These are phyloP conservation scores for Pseudococcus jackbeardsleyi DNA, from an alignment of 2,888 invertebrate species.

Conservation along the genomic window DNA sequence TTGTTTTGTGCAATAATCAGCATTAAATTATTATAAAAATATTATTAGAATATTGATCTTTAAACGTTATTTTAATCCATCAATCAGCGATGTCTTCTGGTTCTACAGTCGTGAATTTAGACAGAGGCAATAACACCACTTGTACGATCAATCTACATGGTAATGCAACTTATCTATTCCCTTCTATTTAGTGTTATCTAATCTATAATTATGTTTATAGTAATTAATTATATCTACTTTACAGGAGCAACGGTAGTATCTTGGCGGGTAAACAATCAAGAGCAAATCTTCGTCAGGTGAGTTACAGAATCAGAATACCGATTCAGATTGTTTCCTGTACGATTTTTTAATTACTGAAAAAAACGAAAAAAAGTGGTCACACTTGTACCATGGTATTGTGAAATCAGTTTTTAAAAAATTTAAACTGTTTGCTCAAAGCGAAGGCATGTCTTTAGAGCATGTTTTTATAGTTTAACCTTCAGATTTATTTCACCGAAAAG, in stretches of 20 bases:
- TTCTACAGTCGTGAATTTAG: constrained; percentile 94
- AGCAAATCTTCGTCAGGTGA: constrained; percentile 79
- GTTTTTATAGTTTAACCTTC: constrained; percentile 15
- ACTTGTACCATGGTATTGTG: constrained; percentile 1
- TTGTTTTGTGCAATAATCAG: neutral
- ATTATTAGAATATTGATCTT: neutral
- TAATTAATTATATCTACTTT: constrained; percentile 69
- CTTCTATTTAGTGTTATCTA: neutral
- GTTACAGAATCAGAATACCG: neutral
- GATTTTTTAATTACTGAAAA: constrained; percentile 1
- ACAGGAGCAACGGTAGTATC: constrained; percentile 95
- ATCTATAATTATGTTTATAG: constrained; percentile 15
- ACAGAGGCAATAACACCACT: constrained; percentile 96
- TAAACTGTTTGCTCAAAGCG: neutral
- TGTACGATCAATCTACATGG: constrained; percentile 97
- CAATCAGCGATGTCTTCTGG: constrained; percentile 69
- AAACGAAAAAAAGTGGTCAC: neutral
- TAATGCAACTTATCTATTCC: constrained; percentile 70
- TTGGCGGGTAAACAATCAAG: constrained; percentile 96
- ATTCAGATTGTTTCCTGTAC: neutral
- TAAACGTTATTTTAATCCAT: neutral
- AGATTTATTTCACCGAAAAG: neutral
- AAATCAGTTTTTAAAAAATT: constrained; percentile 11
- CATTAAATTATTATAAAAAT: neutral
- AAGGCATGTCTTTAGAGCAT: neutral